A percentile compares a stretch with the other conserved stretches of the same genome.
Conservation (phyloP, 2,888 invertebrate genomes). For the Sericinus montela region DNA sequence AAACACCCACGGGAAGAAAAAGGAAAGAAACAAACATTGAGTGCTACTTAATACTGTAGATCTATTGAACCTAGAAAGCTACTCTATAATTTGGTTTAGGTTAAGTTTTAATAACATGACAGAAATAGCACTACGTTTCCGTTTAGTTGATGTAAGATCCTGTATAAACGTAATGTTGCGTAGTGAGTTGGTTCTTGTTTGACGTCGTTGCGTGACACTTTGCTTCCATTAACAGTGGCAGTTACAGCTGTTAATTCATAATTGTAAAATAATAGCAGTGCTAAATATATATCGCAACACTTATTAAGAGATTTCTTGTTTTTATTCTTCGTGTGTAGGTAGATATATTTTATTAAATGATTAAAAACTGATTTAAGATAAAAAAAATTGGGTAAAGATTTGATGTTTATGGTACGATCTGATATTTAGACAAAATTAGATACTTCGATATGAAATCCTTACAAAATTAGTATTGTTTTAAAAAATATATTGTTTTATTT, state of each 20-base stretch:
- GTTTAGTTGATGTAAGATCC: conserved; percentile 13
- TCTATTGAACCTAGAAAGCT: too few relatives aligned
- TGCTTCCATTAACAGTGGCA: conserved; percentile 17
- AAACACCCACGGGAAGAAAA: too few relatives aligned
- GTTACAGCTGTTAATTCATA: conserved; percentile 12
- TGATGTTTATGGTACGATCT: too few relatives aligned
- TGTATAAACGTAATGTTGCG: conserved; percentile 15
- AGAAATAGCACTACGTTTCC: conserved; percentile 9
- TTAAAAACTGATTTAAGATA: too few relatives aligned
- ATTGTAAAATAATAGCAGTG: conserved; percentile 11
- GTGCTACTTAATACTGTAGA: too few relatives aligned
- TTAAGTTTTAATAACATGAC: neutral
- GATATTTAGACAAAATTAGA: neutral
- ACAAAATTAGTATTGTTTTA: neutral
- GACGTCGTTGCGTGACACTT: conserved; percentile 19
- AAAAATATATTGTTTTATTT: neutral
- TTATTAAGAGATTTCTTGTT: neutral
- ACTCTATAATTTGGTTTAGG: too few relatives aligned
- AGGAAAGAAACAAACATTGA: too few relatives aligned
- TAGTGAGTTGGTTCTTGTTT: conserved; percentile 5
- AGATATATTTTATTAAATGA: too few relatives aligned
- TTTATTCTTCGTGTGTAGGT: too few relatives aligned
- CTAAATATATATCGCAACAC: neutral
- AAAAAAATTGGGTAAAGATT: too few relatives aligned
- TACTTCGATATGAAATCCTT: conserved; percentile 2